Percentiles rank a stretch among this genome's conserved stretches.
phyloP scores from a whole-genome alignment of 2,888 invertebrate genomes.

The Eugnorisma glareosa region DNA sequence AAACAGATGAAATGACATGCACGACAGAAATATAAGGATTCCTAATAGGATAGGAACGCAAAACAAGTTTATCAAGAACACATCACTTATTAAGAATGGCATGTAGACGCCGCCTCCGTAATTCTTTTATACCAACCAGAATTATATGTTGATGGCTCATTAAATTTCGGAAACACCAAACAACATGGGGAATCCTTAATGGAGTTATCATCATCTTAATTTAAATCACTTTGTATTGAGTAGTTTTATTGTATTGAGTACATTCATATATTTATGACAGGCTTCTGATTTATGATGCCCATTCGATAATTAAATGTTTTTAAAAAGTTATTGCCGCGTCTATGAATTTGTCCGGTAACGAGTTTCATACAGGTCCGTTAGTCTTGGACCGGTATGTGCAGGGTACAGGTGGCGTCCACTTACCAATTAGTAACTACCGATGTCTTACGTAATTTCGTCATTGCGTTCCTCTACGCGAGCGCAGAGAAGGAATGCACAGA shows the following conservation, averaged over 20 bases:
- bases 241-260: constrained; percentile 31
- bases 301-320: constrained; percentile 67
- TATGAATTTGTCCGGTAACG: constrained; percentile 84
- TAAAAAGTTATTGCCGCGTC: constrained; percentile 69
- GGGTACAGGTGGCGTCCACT: constrained; percentile 74
- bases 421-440: constrained; percentile 84
- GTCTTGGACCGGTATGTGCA: constrained; percentile 79
- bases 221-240: constrained; percentile 62
- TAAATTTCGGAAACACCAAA: constrained; percentile 48
- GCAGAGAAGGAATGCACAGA: constrained; percentile 66
- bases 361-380: constrained; percentile 84
- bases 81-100: constrained; percentile 62
- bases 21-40: constrained; percentile 32
- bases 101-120: constrained; percentile 61
- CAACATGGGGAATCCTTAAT: constrained; percentile 39
- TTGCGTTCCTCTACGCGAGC: constrained; percentile 66
- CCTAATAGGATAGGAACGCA: constrained; percentile 31
- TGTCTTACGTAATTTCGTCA: constrained; percentile 82
- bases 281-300: constrained; percentile 61
- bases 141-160: constrained; percentile 35
- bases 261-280: constrained; percentile 58
- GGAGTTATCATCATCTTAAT: constrained; percentile 62
- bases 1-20: constrained; percentile 15
- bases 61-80: constrained; percentile 50
- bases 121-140: constrained; percentile 43